phyloP scores from a whole-genome alignment of 2,797 vertebrate genomes.

The Enteromius mattozi region DNA sequence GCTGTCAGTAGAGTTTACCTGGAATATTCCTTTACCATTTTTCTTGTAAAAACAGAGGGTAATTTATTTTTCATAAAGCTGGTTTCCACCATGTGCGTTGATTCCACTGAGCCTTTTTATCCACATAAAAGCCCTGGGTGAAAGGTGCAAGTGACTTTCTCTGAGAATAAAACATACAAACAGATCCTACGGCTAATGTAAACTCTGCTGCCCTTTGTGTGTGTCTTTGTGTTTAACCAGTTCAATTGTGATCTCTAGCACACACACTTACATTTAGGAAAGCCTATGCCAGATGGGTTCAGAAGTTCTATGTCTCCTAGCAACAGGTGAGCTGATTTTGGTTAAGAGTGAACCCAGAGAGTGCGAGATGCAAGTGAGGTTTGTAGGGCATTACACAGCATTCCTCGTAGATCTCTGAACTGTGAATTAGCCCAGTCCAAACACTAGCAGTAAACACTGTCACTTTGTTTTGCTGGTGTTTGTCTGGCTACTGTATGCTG shows the following conservation, averaged over 20 bases:
- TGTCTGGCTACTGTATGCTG: conserved; percentile 67
- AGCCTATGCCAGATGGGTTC: conserved; percentile 83
- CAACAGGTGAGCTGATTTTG: conserved; percentile 84
- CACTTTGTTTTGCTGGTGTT: conserved; percentile 64
- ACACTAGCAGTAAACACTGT: conserved; percentile 69
- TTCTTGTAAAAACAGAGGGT: conserved; percentile 11
- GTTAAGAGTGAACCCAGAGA: conserved; percentile 59
- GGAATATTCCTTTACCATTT: conserved; percentile 15
- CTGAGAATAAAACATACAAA: conserved; percentile 12
- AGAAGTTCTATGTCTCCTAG: conserved; percentile 85
- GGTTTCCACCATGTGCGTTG: conserved; percentile 8
- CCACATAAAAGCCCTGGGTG: conserved; percentile 7
- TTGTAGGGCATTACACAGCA: conserved; percentile 56
- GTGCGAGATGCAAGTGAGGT: neutral
- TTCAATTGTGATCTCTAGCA: conserved; percentile 46
- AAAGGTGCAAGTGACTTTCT: conserved; percentile 31
- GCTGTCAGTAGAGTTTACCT: neutral
- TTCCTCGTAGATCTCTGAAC: conserved; percentile 61
- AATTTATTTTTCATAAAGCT: conserved; percentile 36
- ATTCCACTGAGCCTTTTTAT: conserved; percentile 22
- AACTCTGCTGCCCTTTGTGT: conserved; percentile 26
- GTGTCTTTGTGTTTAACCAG: conserved; percentile 46
- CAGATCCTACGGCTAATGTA: conserved; percentile 8
- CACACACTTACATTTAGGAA: conserved; percentile 74
- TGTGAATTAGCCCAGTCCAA: conserved; percentile 68